phyloP scores from a whole-genome alignment of 2,113 vertebrate species.

The Fulmarus glacialis region DNA sequence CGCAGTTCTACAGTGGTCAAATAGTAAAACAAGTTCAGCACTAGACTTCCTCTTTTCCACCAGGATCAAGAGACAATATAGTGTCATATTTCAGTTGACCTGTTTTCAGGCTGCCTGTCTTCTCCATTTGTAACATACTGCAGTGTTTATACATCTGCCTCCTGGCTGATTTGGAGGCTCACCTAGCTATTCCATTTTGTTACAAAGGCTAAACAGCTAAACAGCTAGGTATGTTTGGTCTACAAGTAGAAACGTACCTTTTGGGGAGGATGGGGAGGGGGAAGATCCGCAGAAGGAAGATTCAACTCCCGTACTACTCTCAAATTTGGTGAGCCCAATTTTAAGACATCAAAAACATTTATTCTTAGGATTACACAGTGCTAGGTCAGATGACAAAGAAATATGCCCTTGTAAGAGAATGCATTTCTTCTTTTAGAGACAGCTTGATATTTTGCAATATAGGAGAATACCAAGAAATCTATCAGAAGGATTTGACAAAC shows the following conservation, averaged over 20 bases:
- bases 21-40: not conserved
- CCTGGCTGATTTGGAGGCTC: not conserved
- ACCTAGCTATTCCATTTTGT: not conserved
- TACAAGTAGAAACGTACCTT: not conserved
- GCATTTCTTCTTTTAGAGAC: not conserved
- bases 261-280: accelerated
- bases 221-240: not conserved
- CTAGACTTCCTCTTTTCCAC: not conserved
- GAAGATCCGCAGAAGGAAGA: not conserved
- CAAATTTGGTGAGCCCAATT: not conserved
- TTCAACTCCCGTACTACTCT: not conserved
- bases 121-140: not conserved
- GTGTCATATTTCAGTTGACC: not conserved
- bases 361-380: not conserved
- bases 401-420: not conserved
- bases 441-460: not conserved
- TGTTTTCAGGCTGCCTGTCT: not conserved
- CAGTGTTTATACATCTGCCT: not conserved
- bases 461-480: not conserved
- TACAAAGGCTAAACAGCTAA: not conserved
- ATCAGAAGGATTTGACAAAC: not conserved
- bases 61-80: not conserved
- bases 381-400: not conserved
- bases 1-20: not conserved
- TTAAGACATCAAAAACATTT: not conserved